Base-by-base conservation (phyloP, 2,797 vertebrate genomes). In the Gymnocypris eckloni region DNA sequence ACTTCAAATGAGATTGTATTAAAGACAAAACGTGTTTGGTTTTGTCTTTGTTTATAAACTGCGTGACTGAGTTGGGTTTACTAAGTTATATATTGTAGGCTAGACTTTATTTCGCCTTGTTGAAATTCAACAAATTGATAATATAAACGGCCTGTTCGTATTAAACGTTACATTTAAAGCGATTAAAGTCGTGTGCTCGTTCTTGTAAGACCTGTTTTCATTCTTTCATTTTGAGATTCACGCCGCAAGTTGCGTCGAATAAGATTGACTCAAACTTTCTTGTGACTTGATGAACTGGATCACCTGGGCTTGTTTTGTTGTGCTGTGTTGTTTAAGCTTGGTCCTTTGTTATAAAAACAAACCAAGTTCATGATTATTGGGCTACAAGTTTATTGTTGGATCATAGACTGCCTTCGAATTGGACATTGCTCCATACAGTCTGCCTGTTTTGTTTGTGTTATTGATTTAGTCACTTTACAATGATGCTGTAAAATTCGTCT, bases 371-470 rank as follows among this genome's bases (percentile, higher is more conserved):
- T 80, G 90, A 90, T 59, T 69, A 54, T 83, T 89, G 89, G 85
- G 89, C 81, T 89, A 89, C 28, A 89, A 92, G 90, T 94, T 93
- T 94, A 94, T 94, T 95, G 94, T 95, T 85, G 45, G 50, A 81
- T 80, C 69, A 70, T 59, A 82, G 41, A 37, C 83, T 81, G 83
- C 77, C 81, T 43, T 79, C 54, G n/a, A 39, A 81, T 88, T 89
- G 50, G 89, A 91, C 92, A 94, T 95, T 95, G 94, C 95, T 95
- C 93, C 88, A 79, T 48, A 28, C 59, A 67, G 37, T 71, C 18
- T 52, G 39, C n/a, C 28, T 37, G 79, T 81, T 77, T 72, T 64
- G 76, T 79, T 79, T 78, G 61, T 70, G 81, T 64, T 85, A 20
- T 70, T 70, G 15, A 54, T 66, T 25, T 7, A 33, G 18, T n/a